These are phyloP conservation scores for Notolabrus celidotus DNA, from an alignment of 2,797 vertebrate species.

Conservation along the genomic window DNA sequence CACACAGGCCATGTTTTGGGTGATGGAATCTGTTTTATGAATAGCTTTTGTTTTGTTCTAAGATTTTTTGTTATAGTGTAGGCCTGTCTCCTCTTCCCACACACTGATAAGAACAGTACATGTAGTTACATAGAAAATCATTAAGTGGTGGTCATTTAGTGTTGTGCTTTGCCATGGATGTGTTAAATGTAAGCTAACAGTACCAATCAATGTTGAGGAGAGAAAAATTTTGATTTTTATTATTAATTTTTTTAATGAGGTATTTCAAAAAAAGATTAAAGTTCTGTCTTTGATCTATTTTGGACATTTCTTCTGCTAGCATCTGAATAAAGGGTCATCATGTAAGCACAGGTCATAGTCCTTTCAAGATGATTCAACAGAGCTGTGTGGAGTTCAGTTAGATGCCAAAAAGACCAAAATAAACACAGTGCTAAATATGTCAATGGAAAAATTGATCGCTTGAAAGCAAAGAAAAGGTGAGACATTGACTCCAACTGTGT, in stretches of 20 bases:
- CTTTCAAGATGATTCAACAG: not conserved
- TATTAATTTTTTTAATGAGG: too few species aligned
- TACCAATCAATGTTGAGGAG: too few species aligned
- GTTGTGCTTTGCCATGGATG: slow-evolving; percentile 5
- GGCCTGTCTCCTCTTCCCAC: slow-evolving; percentile 34
- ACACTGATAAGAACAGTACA: slow-evolving; percentile 20
- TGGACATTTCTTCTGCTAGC: not conserved
- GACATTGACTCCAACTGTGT: too few species aligned
- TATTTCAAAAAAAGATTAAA: not conserved
- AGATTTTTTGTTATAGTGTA: slow-evolving; percentile 27
- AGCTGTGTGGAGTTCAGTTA: not conserved
- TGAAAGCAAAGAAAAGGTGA: not conserved
- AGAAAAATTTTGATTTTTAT: not conserved
- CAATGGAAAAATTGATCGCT: not conserved
- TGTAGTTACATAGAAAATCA: slow-evolving; percentile 14
- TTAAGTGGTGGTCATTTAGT: slow-evolving; percentile 13
- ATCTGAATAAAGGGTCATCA: not conserved
- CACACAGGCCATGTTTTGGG: slow-evolving; percentile 52
- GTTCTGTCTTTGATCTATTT: not conserved
- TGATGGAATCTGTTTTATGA: slow-evolving; percentile 62
- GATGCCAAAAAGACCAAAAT: not conserved
- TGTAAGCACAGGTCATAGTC: not conserved
- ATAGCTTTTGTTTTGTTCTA: slow-evolving; percentile 42
- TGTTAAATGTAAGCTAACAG: not conserved
- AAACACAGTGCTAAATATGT: not conserved